These are phyloP conservation scores for Gallinago jamesoni DNA, from an alignment of 2,113 vertebrate species.

Conservation along the genomic window DNA sequence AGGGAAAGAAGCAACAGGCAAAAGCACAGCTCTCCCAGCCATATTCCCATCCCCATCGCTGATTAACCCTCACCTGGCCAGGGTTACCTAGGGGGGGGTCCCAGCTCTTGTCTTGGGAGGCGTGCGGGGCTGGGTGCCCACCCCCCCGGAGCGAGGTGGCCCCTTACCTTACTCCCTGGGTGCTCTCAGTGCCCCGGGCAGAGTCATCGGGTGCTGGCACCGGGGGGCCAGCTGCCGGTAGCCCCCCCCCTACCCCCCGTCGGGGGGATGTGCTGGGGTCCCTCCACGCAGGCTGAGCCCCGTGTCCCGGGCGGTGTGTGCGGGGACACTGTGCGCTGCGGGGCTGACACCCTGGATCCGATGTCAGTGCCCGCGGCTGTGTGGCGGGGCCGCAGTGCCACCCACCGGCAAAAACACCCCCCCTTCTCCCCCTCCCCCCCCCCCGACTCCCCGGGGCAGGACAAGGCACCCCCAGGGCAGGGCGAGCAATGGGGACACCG, in stretches of 20 bases:
- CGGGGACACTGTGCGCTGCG: background rate
- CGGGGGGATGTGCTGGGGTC: background rate
- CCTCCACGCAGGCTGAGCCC: background rate
- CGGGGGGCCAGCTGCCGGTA: background rate
- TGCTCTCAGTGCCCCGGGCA: background rate
- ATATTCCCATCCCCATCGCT: background rate
- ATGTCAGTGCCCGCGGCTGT: background rate
- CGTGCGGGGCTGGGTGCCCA: rapidly evolving
- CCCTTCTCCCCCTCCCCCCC: background rate
- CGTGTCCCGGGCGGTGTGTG: background rate
- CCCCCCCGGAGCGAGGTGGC: rapidly evolving
- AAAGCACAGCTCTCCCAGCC: background rate
- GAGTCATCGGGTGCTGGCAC: background rate
- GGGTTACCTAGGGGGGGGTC: background rate
- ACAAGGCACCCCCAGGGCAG: rapidly evolving
- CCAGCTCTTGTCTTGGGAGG: background rate
- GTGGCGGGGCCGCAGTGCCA: constrained; percentile 26
- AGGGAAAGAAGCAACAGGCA: background rate
- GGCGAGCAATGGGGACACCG: rapidly evolving
- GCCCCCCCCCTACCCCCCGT: no score
- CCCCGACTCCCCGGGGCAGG: rapidly evolving
- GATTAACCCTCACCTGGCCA: background rate
- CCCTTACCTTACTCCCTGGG: background rate
- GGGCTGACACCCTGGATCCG: background rate
- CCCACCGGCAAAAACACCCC: constrained; percentile 12